Evolutionary conservation across 2,113 vertebrate species (phyloP).

Genomic region (Dipodomys merriami): DNA sequence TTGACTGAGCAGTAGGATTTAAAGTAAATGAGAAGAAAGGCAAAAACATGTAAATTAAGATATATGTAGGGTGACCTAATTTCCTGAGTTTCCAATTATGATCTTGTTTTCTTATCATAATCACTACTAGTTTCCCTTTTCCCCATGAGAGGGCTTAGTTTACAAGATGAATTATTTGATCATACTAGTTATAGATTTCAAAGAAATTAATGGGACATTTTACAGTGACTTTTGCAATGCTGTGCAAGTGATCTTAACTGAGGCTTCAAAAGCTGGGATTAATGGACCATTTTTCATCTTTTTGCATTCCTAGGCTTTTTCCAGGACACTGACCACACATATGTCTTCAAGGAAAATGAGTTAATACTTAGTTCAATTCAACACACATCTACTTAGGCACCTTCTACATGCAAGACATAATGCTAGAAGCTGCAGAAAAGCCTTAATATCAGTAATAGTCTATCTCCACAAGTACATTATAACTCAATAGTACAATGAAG

Average conservation of each 20-base stretch:
- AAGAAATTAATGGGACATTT: not conserved
- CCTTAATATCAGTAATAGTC: not conserved
- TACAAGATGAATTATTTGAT: not conserved
- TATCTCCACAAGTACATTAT: not conserved
- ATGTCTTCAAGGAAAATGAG: not conserved
- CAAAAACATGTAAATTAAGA: not conserved
- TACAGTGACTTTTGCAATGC: not conserved
- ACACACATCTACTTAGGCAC: too few relatives aligned
- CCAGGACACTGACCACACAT: not conserved
- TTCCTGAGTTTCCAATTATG: not conserved
- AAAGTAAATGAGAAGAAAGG: not conserved
- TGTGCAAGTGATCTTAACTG: not conserved
- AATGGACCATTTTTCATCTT: not conserved
- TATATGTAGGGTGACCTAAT: not conserved
- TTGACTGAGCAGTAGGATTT: not conserved
- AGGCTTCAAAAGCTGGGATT: not conserved
- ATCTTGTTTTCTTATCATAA: not conserved
- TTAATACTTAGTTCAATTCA: not conserved
- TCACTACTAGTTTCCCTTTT: not conserved
- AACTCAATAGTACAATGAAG: not conserved
- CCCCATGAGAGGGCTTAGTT: not conserved
- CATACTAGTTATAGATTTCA: not conserved
- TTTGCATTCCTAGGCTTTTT: not conserved
- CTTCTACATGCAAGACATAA: not conserved
- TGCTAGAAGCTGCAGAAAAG: not conserved